Base-by-base conservation (phyloP, 2,113 vertebrate species). In the Mastomys natalensis region DNA sequence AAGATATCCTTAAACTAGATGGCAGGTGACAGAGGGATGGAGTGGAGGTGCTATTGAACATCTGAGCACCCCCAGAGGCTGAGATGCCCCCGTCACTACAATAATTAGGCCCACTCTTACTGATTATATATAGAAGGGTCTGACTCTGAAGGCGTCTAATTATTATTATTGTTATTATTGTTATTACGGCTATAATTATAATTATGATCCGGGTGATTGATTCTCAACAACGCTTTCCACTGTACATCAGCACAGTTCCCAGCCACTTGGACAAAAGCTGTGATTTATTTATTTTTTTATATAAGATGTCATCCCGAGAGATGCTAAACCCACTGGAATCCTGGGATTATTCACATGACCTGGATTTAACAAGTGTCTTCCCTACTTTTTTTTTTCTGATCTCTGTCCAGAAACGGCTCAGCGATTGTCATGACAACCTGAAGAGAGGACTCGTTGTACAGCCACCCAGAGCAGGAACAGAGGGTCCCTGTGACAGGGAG, bases 381-480 rank as follows among this genome's bases (percentile, higher is more conserved):
- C 62, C 76, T 7, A 1, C 73, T 90, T 90, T 82, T 74, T 82
- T 74, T 86, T 89, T 70, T 87, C 48, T n/a, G 17, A 66, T 96
- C 78, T 87, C 45, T 76, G 89, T 74, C 51, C 81, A 96, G 76
- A 95, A 93, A 84, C 66, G 86, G 94, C 96, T 95, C 91, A 92
- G 90, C 34, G 12, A 97, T 97, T 76, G 97, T 97, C 98, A 97
- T 97, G 97, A 96, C 97, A 98, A 97, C 95, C 90, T 78, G 60
- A 55, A 96, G 91, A 34, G 77, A 64, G 87, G 96, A 90, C 48
- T 51, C 24, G 60, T 31, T 31, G 58, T 11, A 40, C 37, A 0
- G 89, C 1, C 60, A 70, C 62, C 3, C 19, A 60, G 94, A 12
- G 1, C 6, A 1, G 87, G 78, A 64, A 96, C 73, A 37, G 51